Percentiles rank a stretch among this genome's conserved stretches.
phyloP scores from a whole-genome alignment of 1,140 invertebrate genomes.

The Chlorops oryzae region DNA sequence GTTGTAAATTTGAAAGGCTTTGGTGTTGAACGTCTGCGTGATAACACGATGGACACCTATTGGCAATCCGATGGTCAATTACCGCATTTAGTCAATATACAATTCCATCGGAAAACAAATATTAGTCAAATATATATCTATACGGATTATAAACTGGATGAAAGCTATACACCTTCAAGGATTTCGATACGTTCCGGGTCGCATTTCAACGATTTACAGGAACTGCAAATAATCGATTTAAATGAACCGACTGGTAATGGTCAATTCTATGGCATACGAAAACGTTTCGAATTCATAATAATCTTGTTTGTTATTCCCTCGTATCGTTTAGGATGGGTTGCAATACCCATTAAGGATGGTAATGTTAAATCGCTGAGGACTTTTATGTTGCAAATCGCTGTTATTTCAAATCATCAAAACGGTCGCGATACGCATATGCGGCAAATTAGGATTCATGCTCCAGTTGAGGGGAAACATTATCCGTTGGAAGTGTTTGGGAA shows the following conservation, averaged over 20 bases:
- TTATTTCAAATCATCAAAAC: conserved; percentile 97
- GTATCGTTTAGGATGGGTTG: conserved; percentile 75
- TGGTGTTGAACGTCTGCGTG: conserved; percentile 93
- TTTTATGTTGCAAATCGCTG: conserved; percentile 96
- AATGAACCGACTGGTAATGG: conserved; percentile 75
- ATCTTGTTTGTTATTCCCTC: too few species aligned
- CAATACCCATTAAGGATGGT: conserved; percentile 85
- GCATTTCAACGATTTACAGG: conserved; percentile 96
- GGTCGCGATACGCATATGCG: conserved; percentile 96
- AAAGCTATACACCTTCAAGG: conserved; percentile 96
- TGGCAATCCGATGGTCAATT: conserved; percentile 99
- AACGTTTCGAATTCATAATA: too few species aligned
- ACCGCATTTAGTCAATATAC: conserved; percentile 96
- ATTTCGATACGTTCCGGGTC: conserved; percentile 92
- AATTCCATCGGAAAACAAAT: conserved; percentile 93
- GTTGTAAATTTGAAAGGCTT: conserved; percentile 62
- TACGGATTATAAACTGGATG: conserved; percentile 96
- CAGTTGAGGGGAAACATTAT: conserved; percentile 71
- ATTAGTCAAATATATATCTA: conserved; percentile 94
- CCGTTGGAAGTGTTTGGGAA: conserved; percentile 66
- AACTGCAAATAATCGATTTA: conserved; percentile 90
- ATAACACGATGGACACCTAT: conserved; percentile 93
- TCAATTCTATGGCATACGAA: too few species aligned
- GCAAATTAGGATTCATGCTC: conserved; percentile 94
- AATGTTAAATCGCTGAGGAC: conserved; percentile 82